Evolutionary conservation across 2,888 invertebrate species (phyloP).

Genomic region (Ichneumon xanthorius): DNA sequence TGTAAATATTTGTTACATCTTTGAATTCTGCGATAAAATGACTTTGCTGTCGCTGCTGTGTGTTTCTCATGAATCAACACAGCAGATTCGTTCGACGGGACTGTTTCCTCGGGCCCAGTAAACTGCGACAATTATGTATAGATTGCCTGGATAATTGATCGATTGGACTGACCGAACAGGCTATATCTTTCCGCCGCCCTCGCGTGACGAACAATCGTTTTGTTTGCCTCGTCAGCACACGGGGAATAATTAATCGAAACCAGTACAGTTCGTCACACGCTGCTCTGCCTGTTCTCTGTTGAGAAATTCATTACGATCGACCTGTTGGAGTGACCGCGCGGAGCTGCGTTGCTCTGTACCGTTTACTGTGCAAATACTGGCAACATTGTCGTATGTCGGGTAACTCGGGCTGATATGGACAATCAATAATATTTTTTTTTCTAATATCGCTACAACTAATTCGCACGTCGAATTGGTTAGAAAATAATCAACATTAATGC

Average conservation of each 20-base stretch:
- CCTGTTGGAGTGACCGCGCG: background rate
- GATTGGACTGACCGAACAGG: background rate
- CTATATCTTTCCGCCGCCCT: background rate
- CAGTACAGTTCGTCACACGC: background rate
- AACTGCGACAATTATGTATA: conserved; percentile 1
- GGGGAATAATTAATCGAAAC: conserved; percentile 9
- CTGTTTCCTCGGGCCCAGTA: background rate
- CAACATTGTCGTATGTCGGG: background rate
- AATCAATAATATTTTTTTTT: too few species aligned
- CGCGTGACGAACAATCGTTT: conserved; percentile 30
- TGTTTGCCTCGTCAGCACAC: conserved; percentile 23
- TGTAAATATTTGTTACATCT: too few species aligned
- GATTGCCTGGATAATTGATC: conserved; percentile 21
- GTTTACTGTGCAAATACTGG: background rate
- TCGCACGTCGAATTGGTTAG: too few species aligned
- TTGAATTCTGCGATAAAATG: background rate
- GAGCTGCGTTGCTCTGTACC: background rate
- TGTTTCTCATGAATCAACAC: background rate
- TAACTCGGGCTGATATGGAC: too few species aligned
- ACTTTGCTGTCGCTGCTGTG: background rate
- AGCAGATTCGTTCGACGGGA: background rate
- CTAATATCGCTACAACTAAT: too few species aligned
- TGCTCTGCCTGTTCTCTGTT: background rate
- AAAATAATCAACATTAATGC: too few species aligned
- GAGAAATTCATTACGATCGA: conserved; percentile 7